Conservation (phyloP, 2,888 invertebrate species). For the Deroplatys truncata region DNA sequence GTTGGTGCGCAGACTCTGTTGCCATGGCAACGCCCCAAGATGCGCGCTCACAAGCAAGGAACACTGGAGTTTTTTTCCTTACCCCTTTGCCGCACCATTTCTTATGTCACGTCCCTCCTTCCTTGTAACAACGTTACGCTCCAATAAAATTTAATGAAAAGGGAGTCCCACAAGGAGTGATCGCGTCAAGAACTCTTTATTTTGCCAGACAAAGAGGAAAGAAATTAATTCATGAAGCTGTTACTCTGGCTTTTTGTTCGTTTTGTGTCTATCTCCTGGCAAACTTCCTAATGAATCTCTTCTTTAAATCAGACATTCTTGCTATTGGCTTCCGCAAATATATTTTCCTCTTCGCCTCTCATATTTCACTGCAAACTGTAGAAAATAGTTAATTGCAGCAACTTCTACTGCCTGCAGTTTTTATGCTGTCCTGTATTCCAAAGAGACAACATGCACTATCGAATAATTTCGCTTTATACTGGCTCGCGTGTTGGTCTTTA, state of each 20-base stretch:
- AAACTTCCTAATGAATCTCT: neutral
- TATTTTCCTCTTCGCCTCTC: neutral
- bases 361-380: too few relatives aligned
- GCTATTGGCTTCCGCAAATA: neutral
- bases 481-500: too few relatives aligned
- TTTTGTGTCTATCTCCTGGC: neutral
- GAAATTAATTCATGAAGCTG: neutral
- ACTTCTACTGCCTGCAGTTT: too few relatives aligned
- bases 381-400: too few relatives aligned
- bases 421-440: too few relatives aligned
- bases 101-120: slow-evolving; percentile 2
- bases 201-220: neutral
- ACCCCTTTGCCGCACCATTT: neutral
- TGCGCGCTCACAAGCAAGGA: neutral
- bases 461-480: too few relatives aligned
- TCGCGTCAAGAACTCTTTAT: neutral
- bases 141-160: neutral
- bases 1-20: slow-evolving; percentile 3
- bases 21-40: slow-evolving; percentile 13
- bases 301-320: neutral
- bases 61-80: neutral
- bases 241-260: neutral
- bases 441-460: too few relatives aligned
- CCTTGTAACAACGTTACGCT: neutral
- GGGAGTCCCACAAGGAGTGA: neutral